Percentiles rank a stretch among this genome's conserved stretches.
Evolutionary conservation across 2,797 vertebrate genomes (phyloP).

Genomic region (Nasua narica): DNA sequence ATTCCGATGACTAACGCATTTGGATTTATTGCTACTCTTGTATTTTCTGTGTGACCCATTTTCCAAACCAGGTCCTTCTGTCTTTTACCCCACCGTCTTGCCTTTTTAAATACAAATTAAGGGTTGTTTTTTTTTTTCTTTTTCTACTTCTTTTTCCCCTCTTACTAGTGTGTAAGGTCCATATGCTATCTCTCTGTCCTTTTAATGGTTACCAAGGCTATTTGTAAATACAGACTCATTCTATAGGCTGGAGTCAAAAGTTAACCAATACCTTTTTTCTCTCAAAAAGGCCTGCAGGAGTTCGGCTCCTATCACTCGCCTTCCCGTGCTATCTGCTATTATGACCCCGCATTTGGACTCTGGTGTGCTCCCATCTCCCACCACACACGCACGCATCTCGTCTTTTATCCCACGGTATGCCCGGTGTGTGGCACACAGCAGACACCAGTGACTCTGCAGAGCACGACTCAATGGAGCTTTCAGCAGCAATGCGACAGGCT

Average conservation of each 20-base stretch:
- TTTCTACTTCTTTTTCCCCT: not conserved
- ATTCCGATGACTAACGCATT: not conserved
- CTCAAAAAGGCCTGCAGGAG: not conserved
- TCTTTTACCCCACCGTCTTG: not conserved
- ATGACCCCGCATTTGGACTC: not conserved
- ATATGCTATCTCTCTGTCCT: not conserved
- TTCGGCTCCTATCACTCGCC: not conserved
- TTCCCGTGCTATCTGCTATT: not conserved
- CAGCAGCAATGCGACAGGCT: too few species aligned
- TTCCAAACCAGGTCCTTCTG: not conserved
- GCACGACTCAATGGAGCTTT: not conserved
- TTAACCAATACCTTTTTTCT: not conserved
- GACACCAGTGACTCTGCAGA: not conserved
- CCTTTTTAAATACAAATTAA: not conserved
- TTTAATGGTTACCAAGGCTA: not conserved
- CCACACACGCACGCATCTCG: not conserved
- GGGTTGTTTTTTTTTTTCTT: accelerated
- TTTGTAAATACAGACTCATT: not conserved
- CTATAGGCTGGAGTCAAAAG: not conserved
- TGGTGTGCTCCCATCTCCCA: not conserved
- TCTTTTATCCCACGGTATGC: not conserved
- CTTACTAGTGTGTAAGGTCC: not conserved
- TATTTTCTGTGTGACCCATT: not conserved
- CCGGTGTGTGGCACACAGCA: not conserved
- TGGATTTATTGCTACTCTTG: not conserved